Conservation (phyloP, 2,888 invertebrate species). For the Camptogramma bilineatum region DNA sequence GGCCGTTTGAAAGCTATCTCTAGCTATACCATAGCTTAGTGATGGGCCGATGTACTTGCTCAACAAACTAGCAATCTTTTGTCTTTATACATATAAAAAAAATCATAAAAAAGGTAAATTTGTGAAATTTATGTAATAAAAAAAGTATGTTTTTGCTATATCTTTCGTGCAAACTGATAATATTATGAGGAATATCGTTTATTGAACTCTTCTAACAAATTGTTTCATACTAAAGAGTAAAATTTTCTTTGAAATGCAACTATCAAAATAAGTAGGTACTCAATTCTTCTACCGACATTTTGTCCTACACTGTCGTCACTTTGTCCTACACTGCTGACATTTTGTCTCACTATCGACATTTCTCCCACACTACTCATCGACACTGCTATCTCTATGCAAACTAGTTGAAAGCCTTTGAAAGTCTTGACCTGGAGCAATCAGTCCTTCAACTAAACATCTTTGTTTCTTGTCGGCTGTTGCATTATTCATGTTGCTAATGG, state of each 20-base stretch:
- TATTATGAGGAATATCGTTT: no score
- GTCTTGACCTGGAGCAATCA: constrained; percentile 36
- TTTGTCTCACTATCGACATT: constrained; percentile 25
- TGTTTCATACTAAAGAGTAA: no score
- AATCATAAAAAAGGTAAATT: no score
- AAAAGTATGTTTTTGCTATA: no score
- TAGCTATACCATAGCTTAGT: constrained; percentile 27
- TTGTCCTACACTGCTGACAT: neutral
- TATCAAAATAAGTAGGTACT: no score
- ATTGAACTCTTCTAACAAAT: no score
- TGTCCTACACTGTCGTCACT: constrained; percentile 5
- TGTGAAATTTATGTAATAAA: no score
- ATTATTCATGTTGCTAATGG: constrained; percentile 42
- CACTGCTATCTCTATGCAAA: constrained; percentile 41
- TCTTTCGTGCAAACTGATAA: no score
- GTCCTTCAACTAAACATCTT: constrained; percentile 40
- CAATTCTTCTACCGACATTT: no score
- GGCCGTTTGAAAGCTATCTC: constrained; percentile 41
- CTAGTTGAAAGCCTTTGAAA: constrained; percentile 43
- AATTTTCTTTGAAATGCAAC: no score
- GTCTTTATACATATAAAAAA: no score
- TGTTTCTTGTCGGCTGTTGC: constrained; percentile 39
- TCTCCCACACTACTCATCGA: constrained; percentile 16
- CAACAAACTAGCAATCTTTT: neutral
- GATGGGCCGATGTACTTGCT: constrained; percentile 10